phyloP scores from a whole-genome alignment of 2,888 invertebrate genomes.

The Drosophila pseudotakahashii region DNA sequence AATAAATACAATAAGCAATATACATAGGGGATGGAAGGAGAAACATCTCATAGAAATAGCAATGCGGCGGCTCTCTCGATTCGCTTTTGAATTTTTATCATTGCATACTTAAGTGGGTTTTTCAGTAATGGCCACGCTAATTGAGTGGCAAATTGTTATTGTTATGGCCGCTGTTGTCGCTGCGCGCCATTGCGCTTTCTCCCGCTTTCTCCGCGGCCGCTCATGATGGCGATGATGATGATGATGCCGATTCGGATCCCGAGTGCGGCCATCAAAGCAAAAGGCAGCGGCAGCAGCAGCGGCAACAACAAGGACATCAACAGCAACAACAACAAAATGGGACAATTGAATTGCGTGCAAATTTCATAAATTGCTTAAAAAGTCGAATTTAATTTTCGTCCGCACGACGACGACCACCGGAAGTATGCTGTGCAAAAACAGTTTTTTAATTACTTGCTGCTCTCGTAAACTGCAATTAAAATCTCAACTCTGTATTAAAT shows the following conservation, averaged over 20 bases:
- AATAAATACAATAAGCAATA: slow-evolving; percentile 40
- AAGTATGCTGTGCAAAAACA: slow-evolving; percentile 43
- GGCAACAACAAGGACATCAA: slow-evolving; percentile 34
- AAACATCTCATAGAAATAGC: slow-evolving; percentile 38
- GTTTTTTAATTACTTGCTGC: slow-evolving; percentile 47
- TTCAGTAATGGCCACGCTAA: slow-evolving; percentile 75
- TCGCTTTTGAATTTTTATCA: slow-evolving; percentile 76
- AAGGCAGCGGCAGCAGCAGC: slow-evolving; percentile 42
- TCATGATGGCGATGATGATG: slow-evolving; percentile 2
- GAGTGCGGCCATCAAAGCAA: slow-evolving; percentile 57
- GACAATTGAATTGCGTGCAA: slow-evolving; percentile 71
- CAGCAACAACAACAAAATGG: slow-evolving; percentile 43
- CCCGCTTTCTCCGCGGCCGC: not conserved
- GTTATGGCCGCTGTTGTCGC: slow-evolving; percentile 69
- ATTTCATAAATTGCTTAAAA: slow-evolving; percentile 72
- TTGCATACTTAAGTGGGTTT: slow-evolving; percentile 77
- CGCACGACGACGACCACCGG: too few relatives aligned
- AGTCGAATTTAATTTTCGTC: slow-evolving; percentile 64
- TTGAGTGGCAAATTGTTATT: slow-evolving; percentile 79
- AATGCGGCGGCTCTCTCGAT: slow-evolving; percentile 38
- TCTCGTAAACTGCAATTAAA: slow-evolving; percentile 60
- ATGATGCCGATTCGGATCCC: slow-evolving; percentile 12
- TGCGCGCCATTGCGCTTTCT: slow-evolving; percentile 47
- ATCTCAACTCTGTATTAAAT: slow-evolving; percentile 59
- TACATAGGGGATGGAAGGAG: not conserved